Percentiles rank a stretch among this genome's conserved stretches.
These are phyloP conservation scores for Ranitomeya imitator DNA, from an alignment of 2,113 vertebrate genomes.

Conservation along the genomic window DNA sequence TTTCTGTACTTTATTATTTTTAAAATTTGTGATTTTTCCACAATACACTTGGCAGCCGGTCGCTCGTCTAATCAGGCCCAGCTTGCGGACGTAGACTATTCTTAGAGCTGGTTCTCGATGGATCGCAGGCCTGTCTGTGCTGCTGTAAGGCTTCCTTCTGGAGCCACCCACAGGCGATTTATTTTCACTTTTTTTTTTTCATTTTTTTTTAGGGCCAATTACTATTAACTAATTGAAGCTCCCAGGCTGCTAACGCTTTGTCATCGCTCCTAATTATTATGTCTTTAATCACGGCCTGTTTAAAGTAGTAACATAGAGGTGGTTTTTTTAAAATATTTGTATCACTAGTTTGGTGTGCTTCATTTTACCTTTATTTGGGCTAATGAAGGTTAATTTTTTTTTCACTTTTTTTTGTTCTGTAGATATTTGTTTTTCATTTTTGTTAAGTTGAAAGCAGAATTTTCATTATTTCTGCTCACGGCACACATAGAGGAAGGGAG, in stretches of 20 bases:
- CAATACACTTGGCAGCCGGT: neutral
- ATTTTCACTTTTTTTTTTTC: neutral
- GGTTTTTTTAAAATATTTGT: neutral
- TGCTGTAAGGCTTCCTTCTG: neutral
- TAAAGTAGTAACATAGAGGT: no score
- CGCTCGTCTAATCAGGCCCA: slow-evolving; percentile 28
- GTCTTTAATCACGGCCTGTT: neutral
- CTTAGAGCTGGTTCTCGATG: slow-evolving; percentile 27
- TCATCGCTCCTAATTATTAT: neutral
- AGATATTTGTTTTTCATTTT: neutral
- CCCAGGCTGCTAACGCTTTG: neutral
- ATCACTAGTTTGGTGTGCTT: neutral
- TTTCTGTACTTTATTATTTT: neutral
- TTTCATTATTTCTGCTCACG: neutral
- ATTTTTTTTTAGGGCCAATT: neutral
- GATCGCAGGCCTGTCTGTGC: slow-evolving; percentile 13
- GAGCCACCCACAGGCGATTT: neutral
- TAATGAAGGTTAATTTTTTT: neutral
- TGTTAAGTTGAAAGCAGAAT: neutral
- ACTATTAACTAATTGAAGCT: neutral
- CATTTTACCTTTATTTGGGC: neutral
- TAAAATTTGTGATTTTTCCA: slow-evolving; percentile 2
- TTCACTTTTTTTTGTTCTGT: neutral
- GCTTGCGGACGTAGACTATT: slow-evolving; percentile 32
- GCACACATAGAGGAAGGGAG: neutral